phyloP scores from a whole-genome alignment of 2,888 invertebrate species.

The Hirtodrosophila cameraria region DNA sequence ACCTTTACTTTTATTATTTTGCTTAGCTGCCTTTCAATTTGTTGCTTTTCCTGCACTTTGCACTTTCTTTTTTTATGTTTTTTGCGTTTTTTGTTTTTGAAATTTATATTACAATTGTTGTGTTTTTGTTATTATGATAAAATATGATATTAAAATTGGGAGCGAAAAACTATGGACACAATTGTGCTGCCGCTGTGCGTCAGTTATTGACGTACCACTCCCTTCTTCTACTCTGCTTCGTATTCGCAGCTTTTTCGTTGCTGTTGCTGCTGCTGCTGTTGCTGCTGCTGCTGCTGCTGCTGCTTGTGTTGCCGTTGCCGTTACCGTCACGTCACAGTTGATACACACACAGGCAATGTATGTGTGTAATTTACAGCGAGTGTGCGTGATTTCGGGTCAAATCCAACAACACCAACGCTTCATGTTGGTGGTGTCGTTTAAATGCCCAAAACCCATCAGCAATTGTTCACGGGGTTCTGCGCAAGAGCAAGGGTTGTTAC shows the following conservation, averaged over 20 bases:
- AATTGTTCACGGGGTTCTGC: slow-evolving; percentile 28
- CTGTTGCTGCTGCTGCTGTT: slow-evolving; percentile 37
- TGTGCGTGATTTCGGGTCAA: slow-evolving; percentile 76
- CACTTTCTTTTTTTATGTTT: slow-evolving; percentile 18
- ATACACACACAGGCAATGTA: slow-evolving; percentile 35
- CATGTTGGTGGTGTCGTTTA: slow-evolving; percentile 45
- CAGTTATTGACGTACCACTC: slow-evolving; percentile 85
- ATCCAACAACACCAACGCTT: slow-evolving; percentile 42
- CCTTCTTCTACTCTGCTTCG: slow-evolving; percentile 83
- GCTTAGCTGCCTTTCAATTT: slow-evolving; percentile 23
- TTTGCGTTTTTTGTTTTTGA: slow-evolving; percentile 13
- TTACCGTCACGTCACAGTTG: slow-evolving; percentile 59
- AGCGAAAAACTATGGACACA: slow-evolving; percentile 66
- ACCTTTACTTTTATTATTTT: slow-evolving; percentile 41
- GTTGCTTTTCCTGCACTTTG: slow-evolving; percentile 39
- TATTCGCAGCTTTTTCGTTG: slow-evolving; percentile 62
- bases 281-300: slow-evolving; percentile 48
- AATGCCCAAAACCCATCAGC: slow-evolving; percentile 23
- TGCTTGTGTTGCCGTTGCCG: slow-evolving; percentile 53
- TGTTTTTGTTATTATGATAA: slow-evolving; percentile 25
- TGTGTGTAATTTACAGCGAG: slow-evolving; percentile 76
- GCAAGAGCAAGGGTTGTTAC: slow-evolving; percentile 32
- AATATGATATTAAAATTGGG: slow-evolving; percentile 22
- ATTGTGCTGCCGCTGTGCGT: slow-evolving; percentile 84
- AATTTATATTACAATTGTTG: slow-evolving; percentile 38